Conservation (phyloP, 2,888 invertebrate genomes). For the Caenorhabditis sp. region DNA sequence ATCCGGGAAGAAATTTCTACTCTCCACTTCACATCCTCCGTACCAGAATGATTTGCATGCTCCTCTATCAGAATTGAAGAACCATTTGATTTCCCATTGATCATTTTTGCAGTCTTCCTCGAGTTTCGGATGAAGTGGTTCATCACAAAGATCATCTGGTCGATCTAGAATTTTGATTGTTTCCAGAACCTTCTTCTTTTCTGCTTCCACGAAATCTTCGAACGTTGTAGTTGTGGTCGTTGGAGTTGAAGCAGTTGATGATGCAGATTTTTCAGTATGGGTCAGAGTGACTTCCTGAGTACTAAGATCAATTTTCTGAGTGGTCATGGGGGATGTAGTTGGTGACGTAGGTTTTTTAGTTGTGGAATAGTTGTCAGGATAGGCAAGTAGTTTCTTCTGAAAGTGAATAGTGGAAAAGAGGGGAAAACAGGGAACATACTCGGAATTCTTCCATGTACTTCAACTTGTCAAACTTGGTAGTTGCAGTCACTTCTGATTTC, state of each 20-base stretch:
- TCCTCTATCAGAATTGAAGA: conserved; percentile 69
- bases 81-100: conserved; percentile 71
- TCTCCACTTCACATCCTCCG: conserved; percentile 77
- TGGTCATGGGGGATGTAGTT: conserved; percentile 8
- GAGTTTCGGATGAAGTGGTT: conserved; percentile 70
- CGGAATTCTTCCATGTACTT: conserved; percentile 71
- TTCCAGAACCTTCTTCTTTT: conserved; percentile 58
- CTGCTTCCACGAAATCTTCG: conserved; percentile 54
- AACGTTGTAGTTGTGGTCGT: conserved; percentile 37
- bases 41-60: conserved; percentile 81
- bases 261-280: conserved; percentile 5
- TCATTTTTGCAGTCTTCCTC: conserved; percentile 76
- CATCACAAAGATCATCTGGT: conserved; percentile 70
- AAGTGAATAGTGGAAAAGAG: background rate
- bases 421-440: background rate
- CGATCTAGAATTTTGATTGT: conserved; percentile 59
- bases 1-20: conserved; percentile 71
- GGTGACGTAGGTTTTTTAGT: background rate
- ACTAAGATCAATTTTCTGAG: background rate
- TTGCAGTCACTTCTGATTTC: conserved; percentile 57
- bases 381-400: conserved; percentile 53
- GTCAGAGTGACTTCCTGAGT: conserved; percentile 5
- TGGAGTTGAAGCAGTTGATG: background rate
- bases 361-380: conserved; percentile 54
- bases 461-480: conserved; percentile 64